phyloP scores from a whole-genome alignment of 2,888 invertebrate species.

The Ennomos erosarius region DNA sequence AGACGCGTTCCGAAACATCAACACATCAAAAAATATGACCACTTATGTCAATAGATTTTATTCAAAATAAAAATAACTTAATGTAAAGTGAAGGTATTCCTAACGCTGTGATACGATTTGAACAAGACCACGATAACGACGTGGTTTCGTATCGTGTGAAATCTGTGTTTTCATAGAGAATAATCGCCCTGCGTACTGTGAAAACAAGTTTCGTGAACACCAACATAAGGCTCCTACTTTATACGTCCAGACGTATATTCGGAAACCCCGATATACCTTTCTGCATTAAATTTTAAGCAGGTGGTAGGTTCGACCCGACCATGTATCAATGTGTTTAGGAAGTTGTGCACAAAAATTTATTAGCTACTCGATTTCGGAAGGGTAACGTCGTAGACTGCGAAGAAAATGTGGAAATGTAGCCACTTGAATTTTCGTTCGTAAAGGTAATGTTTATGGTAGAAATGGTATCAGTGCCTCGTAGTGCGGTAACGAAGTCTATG shows the following conservation, averaged over 20 bases:
- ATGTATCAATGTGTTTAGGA: conserved; percentile 47
- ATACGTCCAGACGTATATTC: conserved; percentile 35
- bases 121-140: too few species aligned
- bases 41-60: too few species aligned
- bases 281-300: conserved; percentile 47
- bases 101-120: too few species aligned
- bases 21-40: too few species aligned
- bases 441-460: conserved; percentile 32
- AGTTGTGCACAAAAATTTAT: conserved; percentile 45
- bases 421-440: conserved; percentile 21
- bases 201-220: conserved; percentile 34
- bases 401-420: conserved; percentile 34
- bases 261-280: conserved; percentile 36
- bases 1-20: too few species aligned
- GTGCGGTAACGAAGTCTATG: conserved; percentile 1
- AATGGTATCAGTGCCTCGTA: conserved; percentile 17
- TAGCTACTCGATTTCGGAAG: conserved; percentile 39
- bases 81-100: too few species aligned
- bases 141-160: too few species aligned
- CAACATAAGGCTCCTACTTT: conserved; percentile 37
- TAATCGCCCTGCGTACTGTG: too few species aligned
- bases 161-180: too few species aligned
- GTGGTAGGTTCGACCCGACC: conserved; percentile 40
- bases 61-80: too few species aligned
- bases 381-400: conserved; percentile 34